These are phyloP conservation scores for Carduelis carduelis DNA, from an alignment of 2,797 vertebrate species.

Conservation along the genomic window DNA sequence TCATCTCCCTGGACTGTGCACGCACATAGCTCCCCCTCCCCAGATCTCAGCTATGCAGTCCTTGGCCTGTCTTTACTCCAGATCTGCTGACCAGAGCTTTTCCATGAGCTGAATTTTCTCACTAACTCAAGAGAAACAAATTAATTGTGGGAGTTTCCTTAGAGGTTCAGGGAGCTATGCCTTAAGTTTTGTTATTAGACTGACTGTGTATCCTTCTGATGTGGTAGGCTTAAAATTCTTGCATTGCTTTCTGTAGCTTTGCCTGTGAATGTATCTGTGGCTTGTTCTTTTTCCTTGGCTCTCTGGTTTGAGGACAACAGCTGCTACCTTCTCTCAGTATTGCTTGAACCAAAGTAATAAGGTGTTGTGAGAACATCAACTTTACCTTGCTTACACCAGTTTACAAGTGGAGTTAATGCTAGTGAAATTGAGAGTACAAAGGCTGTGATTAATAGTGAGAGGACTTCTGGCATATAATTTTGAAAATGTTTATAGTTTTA, in stretches of 20 bases:
- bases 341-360: not conserved
- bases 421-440: not conserved
- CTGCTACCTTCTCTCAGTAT: not conserved
- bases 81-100: not conserved
- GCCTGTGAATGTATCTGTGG: not conserved
- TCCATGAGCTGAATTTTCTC: not conserved
- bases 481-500: not conserved
- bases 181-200: not conserved
- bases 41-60: not conserved
- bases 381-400: not conserved
- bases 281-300: not conserved
- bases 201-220: not conserved
- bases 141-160: not conserved
- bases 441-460: not conserved
- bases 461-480: not conserved
- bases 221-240: not conserved
- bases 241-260: not conserved
- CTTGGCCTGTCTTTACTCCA: not conserved
- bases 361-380: not conserved
- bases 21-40: fast-evolving
- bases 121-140: not conserved
- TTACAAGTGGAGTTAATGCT: not conserved
- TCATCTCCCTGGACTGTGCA: not conserved
- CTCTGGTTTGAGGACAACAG: not conserved
- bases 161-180: not conserved